A percentile compares a stretch with the other conserved stretches of the same genome.
These are phyloP conservation scores for Narcine bancroftii DNA, from an alignment of 2,113 vertebrate genomes.

Conservation along the genomic window DNA sequence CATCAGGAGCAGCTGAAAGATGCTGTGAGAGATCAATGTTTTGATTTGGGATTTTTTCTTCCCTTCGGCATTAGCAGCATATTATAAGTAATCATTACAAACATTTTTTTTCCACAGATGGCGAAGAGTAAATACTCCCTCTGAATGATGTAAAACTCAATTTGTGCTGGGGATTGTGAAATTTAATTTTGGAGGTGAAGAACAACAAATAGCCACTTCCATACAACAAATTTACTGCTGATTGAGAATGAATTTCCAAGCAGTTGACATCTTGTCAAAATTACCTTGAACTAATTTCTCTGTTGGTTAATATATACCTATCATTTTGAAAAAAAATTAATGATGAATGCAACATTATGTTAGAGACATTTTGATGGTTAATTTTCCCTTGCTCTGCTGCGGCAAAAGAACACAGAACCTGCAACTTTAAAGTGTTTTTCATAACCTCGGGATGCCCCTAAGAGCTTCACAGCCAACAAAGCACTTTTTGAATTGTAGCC, in stretches of 20 bases:
- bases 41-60: not conserved
- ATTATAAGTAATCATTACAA: no score
- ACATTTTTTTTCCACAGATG: no score
- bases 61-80: not conserved
- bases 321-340: not conserved
- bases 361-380: not conserved
- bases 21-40: not conserved
- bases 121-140: not conserved
- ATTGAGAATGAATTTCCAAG: no score
- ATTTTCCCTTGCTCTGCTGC: not conserved
- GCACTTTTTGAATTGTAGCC: not conserved
- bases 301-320: not conserved
- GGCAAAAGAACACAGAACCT: not conserved
- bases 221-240: no score
- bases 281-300: not conserved
- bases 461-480: not conserved
- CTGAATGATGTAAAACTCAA: not conserved
- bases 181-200: no score
- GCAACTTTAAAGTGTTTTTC: not conserved
- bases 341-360: not conserved
- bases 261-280: not conserved
- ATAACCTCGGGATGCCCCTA: not conserved
- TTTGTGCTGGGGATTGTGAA: not conserved
- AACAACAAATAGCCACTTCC: no score
- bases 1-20: no score